phyloP scores from a whole-genome alignment of 2,113 vertebrate species.

The Pelecanus crispus region DNA sequence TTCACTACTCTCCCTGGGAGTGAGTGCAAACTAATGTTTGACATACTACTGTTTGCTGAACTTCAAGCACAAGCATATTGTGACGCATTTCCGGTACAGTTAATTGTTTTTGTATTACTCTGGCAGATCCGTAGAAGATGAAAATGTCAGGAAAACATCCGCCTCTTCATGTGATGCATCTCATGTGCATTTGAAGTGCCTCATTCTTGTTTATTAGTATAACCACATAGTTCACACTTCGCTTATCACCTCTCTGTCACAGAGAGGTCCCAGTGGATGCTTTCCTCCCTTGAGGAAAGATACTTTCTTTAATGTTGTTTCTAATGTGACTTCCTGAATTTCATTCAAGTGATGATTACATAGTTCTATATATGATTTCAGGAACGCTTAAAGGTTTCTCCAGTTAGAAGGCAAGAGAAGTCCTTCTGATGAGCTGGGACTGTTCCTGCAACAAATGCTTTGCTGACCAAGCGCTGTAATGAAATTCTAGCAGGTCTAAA shows the following conservation, averaged over 20 bases:
- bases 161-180: background rate
- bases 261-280: background rate
- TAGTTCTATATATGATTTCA: background rate
- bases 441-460: background rate
- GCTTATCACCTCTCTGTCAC: background rate
- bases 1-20: background rate
- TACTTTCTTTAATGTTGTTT: background rate
- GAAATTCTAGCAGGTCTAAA: background rate
- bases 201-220: background rate
- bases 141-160: background rate
- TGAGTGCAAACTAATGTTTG: background rate
- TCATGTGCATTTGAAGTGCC: background rate
- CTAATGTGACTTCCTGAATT: background rate
- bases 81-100: background rate
- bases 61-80: background rate
- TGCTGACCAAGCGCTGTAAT: background rate
- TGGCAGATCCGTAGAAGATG: background rate
- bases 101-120: background rate
- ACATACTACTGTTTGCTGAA: background rate
- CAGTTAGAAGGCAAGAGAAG: background rate
- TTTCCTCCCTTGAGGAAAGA: background rate
- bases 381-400: background rate
- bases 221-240: background rate
- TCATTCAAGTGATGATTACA: background rate
- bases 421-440: background rate